Evolutionary conservation across 2,797 vertebrate species (phyloP).

Genomic region (Staurois parvus): DNA sequence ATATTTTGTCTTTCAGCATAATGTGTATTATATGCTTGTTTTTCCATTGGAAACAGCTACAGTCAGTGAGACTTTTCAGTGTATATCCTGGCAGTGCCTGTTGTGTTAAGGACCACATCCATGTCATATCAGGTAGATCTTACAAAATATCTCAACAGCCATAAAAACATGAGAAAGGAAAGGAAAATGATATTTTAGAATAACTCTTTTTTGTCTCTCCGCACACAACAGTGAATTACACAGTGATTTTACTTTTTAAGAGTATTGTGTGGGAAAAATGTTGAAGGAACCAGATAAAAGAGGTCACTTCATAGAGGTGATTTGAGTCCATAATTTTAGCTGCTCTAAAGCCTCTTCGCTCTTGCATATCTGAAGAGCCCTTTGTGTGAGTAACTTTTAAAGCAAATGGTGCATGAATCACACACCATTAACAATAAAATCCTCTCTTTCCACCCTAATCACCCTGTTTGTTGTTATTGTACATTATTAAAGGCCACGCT

Average conservation of each 20-base stretch:
- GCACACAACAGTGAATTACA: neutral
- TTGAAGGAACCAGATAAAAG: constrained; percentile 10
- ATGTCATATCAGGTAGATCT: neutral
- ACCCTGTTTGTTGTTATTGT: constrained; percentile 36
- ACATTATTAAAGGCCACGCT: constrained; percentile 29
- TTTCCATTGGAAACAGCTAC: neutral
- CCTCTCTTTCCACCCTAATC: constrained; percentile 12
- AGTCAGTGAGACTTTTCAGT: too few relatives aligned
- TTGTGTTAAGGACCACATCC: too few relatives aligned
- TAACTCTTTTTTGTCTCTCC: neutral
- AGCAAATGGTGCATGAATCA: constrained; percentile 43
- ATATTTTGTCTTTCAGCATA: neutral
- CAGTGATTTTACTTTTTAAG: neutral
- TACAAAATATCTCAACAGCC: neutral
- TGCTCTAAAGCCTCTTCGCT: constrained; percentile 25
- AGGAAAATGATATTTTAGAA: neutral
- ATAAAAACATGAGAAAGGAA: neutral
- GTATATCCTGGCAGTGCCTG: too few relatives aligned
- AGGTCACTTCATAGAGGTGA: constrained; percentile 28
- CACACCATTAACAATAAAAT: constrained; percentile 45
- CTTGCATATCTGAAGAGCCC: constrained; percentile 37
- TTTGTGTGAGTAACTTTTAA: constrained; percentile 50
- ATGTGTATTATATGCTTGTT: constrained; percentile 6
- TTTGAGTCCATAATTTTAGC: constrained; percentile 34
- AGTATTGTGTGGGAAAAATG: constrained; percentile 23